phyloP scores from a whole-genome alignment of 2,888 invertebrate genomes.

The Agapostemon virescens region DNA sequence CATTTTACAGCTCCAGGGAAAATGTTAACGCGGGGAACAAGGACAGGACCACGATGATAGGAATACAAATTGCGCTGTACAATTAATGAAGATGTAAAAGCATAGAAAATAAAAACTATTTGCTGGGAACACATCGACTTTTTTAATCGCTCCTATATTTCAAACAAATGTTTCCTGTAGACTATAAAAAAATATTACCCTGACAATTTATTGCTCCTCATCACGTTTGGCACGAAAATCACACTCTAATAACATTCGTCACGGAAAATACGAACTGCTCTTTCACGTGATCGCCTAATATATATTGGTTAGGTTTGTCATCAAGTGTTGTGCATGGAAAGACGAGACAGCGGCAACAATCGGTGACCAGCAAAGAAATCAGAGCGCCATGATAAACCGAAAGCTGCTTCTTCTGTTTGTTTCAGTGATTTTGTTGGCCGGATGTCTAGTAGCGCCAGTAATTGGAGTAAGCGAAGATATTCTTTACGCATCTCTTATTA shows the following conservation, averaged over 20 bases:
- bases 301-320: background rate
- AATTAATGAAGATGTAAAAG: background rate
- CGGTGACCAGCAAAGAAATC: background rate
- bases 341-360: background rate
- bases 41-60: too few relatives aligned
- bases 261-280: too few relatives aligned
- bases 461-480: background rate
- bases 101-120: background rate
- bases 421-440: background rate
- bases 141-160: background rate
- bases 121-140: background rate
- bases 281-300: background rate
- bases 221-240: background rate
- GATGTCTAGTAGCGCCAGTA: background rate
- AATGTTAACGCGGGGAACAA: too few relatives aligned
- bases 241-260: too few relatives aligned
- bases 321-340: background rate
- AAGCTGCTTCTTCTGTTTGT: background rate
- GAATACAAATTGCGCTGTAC: too few relatives aligned
- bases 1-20: too few relatives aligned
- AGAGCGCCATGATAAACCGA: background rate
- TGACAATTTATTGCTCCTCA: background rate
- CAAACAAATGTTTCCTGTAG: background rate
- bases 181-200: background rate
- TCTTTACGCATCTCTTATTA: background rate